Percentiles rank a stretch among this genome's conserved stretches.
These are phyloP conservation scores for Orchesella flavescens DNA, from an alignment of 2,888 invertebrate species.

Conservation along the genomic window DNA sequence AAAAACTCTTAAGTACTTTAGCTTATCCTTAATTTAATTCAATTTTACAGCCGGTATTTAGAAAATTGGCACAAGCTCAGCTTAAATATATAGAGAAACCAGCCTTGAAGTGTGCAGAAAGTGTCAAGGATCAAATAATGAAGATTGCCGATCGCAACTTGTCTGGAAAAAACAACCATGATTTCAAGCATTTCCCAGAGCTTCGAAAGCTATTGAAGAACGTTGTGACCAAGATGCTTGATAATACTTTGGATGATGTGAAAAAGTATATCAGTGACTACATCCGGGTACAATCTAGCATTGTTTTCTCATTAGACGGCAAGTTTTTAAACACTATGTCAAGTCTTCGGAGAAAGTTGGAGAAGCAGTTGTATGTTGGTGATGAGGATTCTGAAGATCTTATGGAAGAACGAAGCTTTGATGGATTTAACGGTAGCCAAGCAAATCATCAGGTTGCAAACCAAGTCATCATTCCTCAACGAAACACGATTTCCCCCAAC, in stretches of 20 bases:
- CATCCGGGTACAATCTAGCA: slow-evolving; percentile 17
- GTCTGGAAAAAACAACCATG: not conserved
- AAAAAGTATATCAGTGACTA: slow-evolving; percentile 20
- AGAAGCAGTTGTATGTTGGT: slow-evolving; percentile 11
- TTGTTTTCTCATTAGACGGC: slow-evolving; percentile 23
- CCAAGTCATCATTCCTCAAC: not conserved
- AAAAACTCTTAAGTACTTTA: not conserved
- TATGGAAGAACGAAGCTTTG: not conserved
- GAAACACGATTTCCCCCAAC: not conserved
- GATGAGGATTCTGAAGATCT: not conserved
- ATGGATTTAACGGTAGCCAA: too few relatives aligned
- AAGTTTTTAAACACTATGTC: not conserved
- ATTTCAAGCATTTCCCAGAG: not conserved
- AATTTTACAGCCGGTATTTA: slow-evolving; percentile 30
- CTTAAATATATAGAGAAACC: slow-evolving; percentile 29
- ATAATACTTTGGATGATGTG: not conserved
- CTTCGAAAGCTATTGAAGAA: not conserved
- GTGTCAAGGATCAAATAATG: slow-evolving; percentile 31
- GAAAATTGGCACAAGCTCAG: slow-evolving; percentile 31
- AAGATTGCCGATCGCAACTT: slow-evolving; percentile 26
- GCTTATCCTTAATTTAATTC: not conserved
- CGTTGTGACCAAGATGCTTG: not conserved
- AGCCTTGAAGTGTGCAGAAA: slow-evolving; percentile 38
- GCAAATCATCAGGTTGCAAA: not conserved
- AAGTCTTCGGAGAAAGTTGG: slow-evolving; percentile 16